These are phyloP conservation scores for Rhingia rostrata DNA, from an alignment of 2,888 invertebrate genomes.

Conservation along the genomic window DNA sequence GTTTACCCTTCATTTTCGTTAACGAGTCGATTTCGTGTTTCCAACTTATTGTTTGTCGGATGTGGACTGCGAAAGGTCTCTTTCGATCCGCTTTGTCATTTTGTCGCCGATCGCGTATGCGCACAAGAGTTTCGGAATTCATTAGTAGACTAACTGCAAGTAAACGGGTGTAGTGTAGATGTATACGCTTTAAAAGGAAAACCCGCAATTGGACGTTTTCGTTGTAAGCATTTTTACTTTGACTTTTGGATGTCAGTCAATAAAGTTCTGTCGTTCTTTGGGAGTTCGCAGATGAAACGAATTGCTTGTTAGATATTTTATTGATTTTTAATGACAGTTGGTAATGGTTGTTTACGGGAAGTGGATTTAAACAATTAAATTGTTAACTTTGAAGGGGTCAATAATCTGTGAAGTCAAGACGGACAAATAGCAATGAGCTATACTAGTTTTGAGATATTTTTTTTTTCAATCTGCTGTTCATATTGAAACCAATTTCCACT, in stretches of 20 bases:
- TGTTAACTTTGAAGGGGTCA: too few species aligned
- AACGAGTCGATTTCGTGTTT: constrained; percentile 67
- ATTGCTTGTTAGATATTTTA: neutral
- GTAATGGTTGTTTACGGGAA: neutral
- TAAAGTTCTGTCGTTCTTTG: constrained; percentile 7
- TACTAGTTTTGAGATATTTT: too few species aligned
- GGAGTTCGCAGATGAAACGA: neutral
- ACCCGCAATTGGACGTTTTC: constrained; percentile 33
- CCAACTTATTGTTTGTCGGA: constrained; percentile 38
- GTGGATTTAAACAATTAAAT: neutral
- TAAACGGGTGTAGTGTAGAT: constrained; percentile 16
- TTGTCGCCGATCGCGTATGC: constrained; percentile 10
- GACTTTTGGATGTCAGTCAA: constrained; percentile 31
- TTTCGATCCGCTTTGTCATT: constrained; percentile 14
- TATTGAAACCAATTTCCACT: too few species aligned
- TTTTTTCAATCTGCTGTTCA: too few species aligned
- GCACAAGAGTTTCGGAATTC: constrained; percentile 58
- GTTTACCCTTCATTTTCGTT: constrained; percentile 63
- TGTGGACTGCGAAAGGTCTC: constrained; percentile 12
- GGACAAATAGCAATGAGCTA: too few species aligned
- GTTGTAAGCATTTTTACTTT: constrained; percentile 51
- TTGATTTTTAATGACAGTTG: neutral
- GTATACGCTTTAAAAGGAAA: neutral
- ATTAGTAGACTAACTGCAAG: constrained; percentile 52
- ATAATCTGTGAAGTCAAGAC: too few species aligned